Conservation (phyloP, 2,113 vertebrate genomes). For the Sceloporus tristichus region DNA sequence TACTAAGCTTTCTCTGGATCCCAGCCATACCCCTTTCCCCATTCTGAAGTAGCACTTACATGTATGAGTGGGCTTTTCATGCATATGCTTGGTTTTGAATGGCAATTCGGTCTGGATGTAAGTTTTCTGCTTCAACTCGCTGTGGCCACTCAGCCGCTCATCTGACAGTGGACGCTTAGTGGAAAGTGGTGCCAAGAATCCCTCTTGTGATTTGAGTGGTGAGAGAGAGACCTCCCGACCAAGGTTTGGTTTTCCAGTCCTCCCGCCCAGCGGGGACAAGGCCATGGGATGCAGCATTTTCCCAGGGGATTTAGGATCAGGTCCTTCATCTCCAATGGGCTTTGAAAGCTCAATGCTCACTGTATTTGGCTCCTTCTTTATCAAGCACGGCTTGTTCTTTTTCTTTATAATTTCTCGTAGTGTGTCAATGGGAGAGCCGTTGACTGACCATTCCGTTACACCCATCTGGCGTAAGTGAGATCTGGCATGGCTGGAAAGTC, state of each 20-base stretch:
- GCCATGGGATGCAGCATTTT: conserved; percentile 74
- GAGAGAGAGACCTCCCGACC: conserved; percentile 76
- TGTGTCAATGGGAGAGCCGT: conserved; percentile 95
- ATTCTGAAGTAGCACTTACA: conserved; percentile 78
- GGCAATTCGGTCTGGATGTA: conserved; percentile 87
- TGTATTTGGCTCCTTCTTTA: conserved; percentile 85
- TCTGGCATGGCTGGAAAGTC: conserved; percentile 93
- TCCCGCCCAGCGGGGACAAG: conserved; percentile 70
- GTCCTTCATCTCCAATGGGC: conserved; percentile 71
- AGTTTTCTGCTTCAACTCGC: conserved; percentile 77
- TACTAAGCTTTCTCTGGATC: background rate
- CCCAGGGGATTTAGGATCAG: conserved; percentile 66
- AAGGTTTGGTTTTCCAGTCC: conserved; percentile 80
- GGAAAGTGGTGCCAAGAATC: conserved; percentile 78
- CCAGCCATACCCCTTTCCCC: conserved; percentile 49
- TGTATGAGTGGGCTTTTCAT: conserved; percentile 83
- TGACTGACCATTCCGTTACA: conserved; percentile 95
- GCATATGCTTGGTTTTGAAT: conserved; percentile 86
- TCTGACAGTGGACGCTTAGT: conserved; percentile 83
- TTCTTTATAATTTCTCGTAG: conserved; percentile 91
- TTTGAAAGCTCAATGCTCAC: conserved; percentile 68
- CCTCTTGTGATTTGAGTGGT: conserved; percentile 73
- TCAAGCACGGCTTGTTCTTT: conserved; percentile 77
- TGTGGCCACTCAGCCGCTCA: conserved; percentile 73
- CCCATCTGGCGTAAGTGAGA: conserved; percentile 96